These are phyloP conservation scores for Meloidogyne floridensis DNA, from an alignment of 1,140 invertebrate genomes.

Conservation along the genomic window DNA sequence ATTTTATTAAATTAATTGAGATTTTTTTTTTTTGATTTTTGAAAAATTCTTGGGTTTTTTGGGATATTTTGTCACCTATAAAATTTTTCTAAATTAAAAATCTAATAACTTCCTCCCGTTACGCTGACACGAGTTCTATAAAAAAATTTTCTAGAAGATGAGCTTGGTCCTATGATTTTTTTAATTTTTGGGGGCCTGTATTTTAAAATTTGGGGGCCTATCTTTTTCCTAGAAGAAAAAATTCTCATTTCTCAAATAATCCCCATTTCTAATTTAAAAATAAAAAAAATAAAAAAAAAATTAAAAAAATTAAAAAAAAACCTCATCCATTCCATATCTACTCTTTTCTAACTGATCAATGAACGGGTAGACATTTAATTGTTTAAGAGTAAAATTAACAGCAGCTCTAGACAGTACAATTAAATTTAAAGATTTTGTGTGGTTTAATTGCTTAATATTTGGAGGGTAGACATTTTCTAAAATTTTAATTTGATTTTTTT, in stretches of 20 bases:
- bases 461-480: conserved; percentile 9
- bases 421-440: conserved; percentile 39
- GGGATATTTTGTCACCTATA: not conserved
- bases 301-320: conserved; percentile 8
- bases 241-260: too few relatives aligned
- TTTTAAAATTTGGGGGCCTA: too few relatives aligned
- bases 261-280: too few relatives aligned
- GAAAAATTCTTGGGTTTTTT: conserved; percentile 9
- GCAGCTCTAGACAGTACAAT: conserved; percentile 34
- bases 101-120: too few relatives aligned
- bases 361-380: conserved; percentile 32
- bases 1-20: not conserved
- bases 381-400: conserved; percentile 38
- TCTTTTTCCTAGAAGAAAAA: too few relatives aligned
- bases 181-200: too few relatives aligned
- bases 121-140: too few relatives aligned
- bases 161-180: too few relatives aligned
- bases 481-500: not conserved
- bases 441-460: conserved; percentile 12
- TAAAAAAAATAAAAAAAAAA: too few relatives aligned
- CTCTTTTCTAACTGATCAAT: conserved; percentile 35
- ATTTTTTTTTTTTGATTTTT: not conserved
- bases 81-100: not conserved
- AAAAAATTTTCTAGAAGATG: too few relatives aligned
- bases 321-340: conserved; percentile 46